Percentiles rank a stretch among this genome's conserved stretches.
These are phyloP conservation scores for Ailurus styani DNA, from an alignment of 2,113 vertebrate genomes.

Conservation along the genomic window DNA sequence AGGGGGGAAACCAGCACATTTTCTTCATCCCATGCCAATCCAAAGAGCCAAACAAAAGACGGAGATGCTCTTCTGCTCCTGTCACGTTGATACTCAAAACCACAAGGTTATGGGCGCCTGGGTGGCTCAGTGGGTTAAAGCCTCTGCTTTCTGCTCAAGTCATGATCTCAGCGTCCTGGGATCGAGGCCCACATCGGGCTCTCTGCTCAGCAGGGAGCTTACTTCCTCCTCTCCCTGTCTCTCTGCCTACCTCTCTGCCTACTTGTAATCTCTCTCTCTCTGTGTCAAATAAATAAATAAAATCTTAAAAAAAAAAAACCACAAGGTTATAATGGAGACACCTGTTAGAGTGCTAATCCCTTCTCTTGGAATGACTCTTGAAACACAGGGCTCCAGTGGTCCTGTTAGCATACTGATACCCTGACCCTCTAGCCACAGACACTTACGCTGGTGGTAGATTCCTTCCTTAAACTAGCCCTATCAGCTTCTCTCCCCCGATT, in stretches of 20 bases:
- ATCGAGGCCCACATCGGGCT: no score
- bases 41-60: background rate
- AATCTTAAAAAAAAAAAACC: no score
- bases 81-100: background rate
- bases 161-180: no score
- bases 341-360: background rate
- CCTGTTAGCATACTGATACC: background rate
- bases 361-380: background rate
- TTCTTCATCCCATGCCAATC: background rate
- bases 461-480: background rate
- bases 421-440: background rate
- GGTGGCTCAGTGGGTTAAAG: no score
- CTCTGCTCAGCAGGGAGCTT: no score
- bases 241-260: no score
- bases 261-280: no score
- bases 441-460: background rate
- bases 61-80: background rate
- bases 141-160: no score
- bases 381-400: background rate
- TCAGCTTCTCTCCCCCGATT: background rate
- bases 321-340: background rate
- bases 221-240: no score
- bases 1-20: background rate
- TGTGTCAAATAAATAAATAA: no score
- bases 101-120: background rate